Conservation (phyloP, 2,113 vertebrate genomes). For the Typhlomys cinereus region DNA sequence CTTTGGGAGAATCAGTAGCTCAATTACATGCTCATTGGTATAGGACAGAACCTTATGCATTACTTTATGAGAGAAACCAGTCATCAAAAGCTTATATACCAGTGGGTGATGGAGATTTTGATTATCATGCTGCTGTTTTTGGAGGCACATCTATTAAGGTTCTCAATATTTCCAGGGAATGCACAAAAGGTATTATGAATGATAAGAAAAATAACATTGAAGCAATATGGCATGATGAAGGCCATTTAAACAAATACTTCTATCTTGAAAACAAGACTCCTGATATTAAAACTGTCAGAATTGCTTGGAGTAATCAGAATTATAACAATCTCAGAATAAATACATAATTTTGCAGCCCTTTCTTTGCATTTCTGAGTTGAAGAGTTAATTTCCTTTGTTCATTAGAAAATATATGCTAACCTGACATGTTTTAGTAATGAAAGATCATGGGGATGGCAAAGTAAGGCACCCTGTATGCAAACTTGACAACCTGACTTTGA, state of each 20-base stretch:
- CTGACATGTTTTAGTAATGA: background rate
- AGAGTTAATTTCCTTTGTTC: background rate
- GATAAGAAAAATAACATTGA: conserved; percentile 79
- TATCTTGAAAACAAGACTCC: background rate
- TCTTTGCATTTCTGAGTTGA: background rate
- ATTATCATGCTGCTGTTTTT: conserved; percentile 83
- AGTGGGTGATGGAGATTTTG: conserved; percentile 82
- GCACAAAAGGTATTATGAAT: conserved; percentile 72
- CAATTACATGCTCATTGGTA: conserved; percentile 81
- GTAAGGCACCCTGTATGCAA: too few relatives aligned
- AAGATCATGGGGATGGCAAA: too few relatives aligned
- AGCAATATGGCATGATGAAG: conserved; percentile 85
- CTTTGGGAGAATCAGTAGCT: conserved; percentile 69
- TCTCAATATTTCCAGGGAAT: conserved; percentile 73
- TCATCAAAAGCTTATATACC: conserved; percentile 79
- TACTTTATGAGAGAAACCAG: conserved; percentile 79
- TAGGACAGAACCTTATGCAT: background rate
- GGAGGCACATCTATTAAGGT: conserved; percentile 79
- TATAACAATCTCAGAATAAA: background rate
- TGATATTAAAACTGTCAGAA: conserved; percentile 18
- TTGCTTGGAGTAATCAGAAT: conserved; percentile 41
- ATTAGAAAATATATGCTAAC: conserved; percentile 33
- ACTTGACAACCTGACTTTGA: too few relatives aligned
- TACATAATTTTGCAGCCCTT: background rate
- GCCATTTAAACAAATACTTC: conserved; percentile 76